Evolutionary conservation across 2,113 vertebrate genomes (phyloP), one percentile per base, ranked within the genome.

Genomic region (Leucopsar rothschildi): DNA sequence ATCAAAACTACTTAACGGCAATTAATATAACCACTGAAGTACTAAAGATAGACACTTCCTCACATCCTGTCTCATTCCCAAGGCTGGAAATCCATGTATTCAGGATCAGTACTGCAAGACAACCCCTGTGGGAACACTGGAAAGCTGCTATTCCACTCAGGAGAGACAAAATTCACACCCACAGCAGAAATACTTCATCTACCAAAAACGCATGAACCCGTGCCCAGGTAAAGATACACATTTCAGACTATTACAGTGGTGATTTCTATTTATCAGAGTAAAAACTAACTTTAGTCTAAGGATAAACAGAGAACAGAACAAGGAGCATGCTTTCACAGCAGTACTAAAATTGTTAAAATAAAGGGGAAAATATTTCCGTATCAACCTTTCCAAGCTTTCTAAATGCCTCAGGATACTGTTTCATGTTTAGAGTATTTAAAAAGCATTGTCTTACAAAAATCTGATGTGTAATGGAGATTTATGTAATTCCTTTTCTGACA

Each of bases 341-440:
- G n/a, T 71, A 92, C 64, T 64, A 88, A 77, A 77, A 85, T 40
- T 63, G 60, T 71, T 88, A 88, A 80, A 90, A 87, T 77, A 92
- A 86, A 90, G 14, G 10, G 27, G 5, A 86, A 95, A 95, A 71
- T 87, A 95, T 93, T 96, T 96, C 91, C 45, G 25, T 45, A 82
- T n/a, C 39, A 69, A 87, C 42, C 63, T 72, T 53, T 86, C 57
- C 75, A 92, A 92, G 87, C 77, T 77, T 92, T 93, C 79, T 29
- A 91, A 94, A 91, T 93, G 60, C 68, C 68, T 70, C 16, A 15
- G 75, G 64, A 90, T 66, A 93, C 15, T 24, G 44, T 66, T 90
- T 90, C 84, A 87, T 77, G 64, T 59, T 95, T 95, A 90, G 71
- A 90, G 73, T 79, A 81, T n/a, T 94, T 86, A 12, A 47, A 78